These are phyloP conservation scores for Holothuria glaberrima DNA, from an alignment of 35 echinoderm and acorn worm species.

Conservation along the genomic window DNA sequence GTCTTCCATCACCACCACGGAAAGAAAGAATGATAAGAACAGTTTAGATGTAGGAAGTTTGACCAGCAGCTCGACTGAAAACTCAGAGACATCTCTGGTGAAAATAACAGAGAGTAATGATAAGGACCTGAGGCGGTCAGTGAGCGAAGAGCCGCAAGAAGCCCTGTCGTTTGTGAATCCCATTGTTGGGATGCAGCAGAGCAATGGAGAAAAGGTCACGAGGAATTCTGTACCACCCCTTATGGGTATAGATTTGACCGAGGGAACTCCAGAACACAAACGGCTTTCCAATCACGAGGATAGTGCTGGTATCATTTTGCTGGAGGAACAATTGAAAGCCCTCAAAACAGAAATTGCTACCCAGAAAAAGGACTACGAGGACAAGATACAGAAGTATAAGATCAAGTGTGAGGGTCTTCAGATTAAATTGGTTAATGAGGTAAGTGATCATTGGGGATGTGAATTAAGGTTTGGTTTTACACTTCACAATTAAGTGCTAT, in stretches of 20 bases:
- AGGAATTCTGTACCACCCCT: neutral
- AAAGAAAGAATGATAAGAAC: too few species aligned
- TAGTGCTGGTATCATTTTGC: neutral
- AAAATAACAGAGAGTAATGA: neutral
- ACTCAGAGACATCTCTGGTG: too few species aligned
- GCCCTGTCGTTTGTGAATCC: conserved; percentile 21
- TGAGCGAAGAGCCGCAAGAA: conserved; percentile 7
- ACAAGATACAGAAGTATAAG: conserved; percentile 70
- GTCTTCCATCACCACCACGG: too few species aligned
- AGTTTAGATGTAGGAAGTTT: too few species aligned
- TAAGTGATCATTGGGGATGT: conserved; percentile 2
- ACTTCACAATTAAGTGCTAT: too few species aligned
- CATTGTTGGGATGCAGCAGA: neutral
- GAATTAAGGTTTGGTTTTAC: too few species aligned
- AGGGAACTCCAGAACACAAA: conserved; percentile 73
- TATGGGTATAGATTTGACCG: conserved; percentile 68
- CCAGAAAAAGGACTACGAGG: conserved; percentile 69
- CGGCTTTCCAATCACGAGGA: conserved; percentile 26
- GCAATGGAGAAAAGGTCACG: neutral
- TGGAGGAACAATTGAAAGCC: conserved; percentile 71
- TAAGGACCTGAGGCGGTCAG: neutral
- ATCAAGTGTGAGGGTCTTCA: conserved; percentile 84
- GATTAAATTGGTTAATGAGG: conserved; percentile 89
- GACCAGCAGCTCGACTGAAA: too few species aligned
- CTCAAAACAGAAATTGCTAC: conserved; percentile 81